Conservation (phyloP, 2,113 vertebrate species). For the Bambusicola thoracicus region DNA sequence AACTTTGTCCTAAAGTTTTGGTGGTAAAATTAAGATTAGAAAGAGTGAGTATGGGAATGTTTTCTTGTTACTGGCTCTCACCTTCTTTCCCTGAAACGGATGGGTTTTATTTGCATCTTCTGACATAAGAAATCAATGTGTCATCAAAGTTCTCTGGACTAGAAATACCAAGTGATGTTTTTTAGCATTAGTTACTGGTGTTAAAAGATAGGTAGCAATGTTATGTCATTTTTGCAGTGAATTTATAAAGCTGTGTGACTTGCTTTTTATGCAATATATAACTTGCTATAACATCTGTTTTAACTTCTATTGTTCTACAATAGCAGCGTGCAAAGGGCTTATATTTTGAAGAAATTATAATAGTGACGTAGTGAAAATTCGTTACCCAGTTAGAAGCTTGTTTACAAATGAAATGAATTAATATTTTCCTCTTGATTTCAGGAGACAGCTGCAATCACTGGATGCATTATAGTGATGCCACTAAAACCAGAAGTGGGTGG, state of each 20-base stretch:
- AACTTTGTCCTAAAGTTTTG: conserved; percentile 1
- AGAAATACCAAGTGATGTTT: neutral
- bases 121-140: neutral
- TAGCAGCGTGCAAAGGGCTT: neutral
- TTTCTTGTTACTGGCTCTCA: neutral
- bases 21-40: conserved; percentile 20
- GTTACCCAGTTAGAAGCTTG: neutral
- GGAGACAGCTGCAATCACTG: conserved; percentile 93
- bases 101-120: neutral
- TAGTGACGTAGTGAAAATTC: neutral
- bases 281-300: neutral
- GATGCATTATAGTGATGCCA: conserved; percentile 96
- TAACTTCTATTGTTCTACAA: neutral
- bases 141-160: neutral
- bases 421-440: conserved; percentile 57
- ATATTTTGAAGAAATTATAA: neutral
- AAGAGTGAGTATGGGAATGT: conserved; percentile 7
- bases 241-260: neutral
- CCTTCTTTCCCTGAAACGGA: neutral
- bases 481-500: conserved; percentile 92
- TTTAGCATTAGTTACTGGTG: neutral
- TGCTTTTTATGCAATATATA: neutral
- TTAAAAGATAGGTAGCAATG: conserved; percentile 10
- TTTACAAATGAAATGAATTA: neutral
- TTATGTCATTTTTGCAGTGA: neutral